Evolutionary conservation across 2,113 vertebrate genomes (phyloP).

Genomic region (Spheniscus mendiculus): DNA sequence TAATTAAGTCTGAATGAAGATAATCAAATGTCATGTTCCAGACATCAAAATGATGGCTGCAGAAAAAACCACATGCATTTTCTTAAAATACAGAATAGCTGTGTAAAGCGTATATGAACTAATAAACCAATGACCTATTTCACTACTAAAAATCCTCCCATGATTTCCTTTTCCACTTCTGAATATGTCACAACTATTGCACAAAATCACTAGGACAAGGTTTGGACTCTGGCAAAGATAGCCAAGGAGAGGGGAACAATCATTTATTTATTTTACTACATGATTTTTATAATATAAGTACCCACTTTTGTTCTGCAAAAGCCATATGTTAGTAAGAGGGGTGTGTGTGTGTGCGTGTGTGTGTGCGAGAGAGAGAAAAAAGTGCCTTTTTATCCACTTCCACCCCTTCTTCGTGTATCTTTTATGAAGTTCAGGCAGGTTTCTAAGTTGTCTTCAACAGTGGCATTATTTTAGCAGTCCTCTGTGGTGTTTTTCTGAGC

Average conservation of each 20-base stretch:
- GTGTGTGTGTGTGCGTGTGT: too few relatives aligned
- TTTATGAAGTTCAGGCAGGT: background rate
- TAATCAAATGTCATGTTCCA: background rate
- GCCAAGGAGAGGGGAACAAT: background rate
- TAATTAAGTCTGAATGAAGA: background rate
- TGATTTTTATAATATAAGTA: background rate
- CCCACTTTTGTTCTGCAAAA: background rate
- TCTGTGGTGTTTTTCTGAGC: background rate
- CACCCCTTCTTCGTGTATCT: background rate
- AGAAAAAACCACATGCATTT: background rate
- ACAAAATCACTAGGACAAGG: background rate
- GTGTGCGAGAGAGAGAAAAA: too few relatives aligned
- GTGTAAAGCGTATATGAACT: background rate
- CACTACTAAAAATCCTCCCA: background rate
- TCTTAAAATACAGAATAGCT: background rate
- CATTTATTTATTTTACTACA: background rate
- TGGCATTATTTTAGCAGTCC: background rate
- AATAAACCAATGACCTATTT: background rate
- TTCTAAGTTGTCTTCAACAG: background rate
- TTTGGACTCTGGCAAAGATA: background rate
- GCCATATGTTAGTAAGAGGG: rapidly evolving
- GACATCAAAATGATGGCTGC: background rate
- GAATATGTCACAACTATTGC: background rate
- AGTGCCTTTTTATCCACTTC: background rate
- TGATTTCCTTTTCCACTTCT: background rate